Conservation (phyloP, 2,888 invertebrate species). For the Noctua janthina region DNA sequence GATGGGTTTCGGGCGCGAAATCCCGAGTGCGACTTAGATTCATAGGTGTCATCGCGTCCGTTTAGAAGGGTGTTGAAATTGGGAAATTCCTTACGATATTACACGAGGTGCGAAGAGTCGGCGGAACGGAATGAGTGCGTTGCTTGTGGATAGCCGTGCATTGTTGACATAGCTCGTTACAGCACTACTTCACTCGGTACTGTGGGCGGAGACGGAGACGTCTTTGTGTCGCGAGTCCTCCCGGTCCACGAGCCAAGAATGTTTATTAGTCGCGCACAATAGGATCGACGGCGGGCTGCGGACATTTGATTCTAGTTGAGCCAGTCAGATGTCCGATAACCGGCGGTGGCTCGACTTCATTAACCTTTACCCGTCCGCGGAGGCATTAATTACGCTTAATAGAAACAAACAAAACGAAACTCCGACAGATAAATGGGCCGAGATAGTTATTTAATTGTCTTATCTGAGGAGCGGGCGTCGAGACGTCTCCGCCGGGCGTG, state of each 20-base stretch:
- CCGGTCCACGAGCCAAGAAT: conserved; percentile 54
- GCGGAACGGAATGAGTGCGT: conserved; percentile 70
- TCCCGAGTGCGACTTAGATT: conserved; percentile 79
- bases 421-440: conserved; percentile 85
- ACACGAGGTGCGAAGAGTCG: conserved; percentile 74
- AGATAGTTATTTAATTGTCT: conserved; percentile 89
- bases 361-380: conserved; percentile 84
- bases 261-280: conserved; percentile 67
- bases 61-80: conserved; percentile 80
- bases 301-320: conserved; percentile 60
- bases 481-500: conserved; percentile 67
- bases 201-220: conserved; percentile 22
- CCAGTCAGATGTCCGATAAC: conserved; percentile 84
- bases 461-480: conserved; percentile 79
- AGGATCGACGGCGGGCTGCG: conserved; percentile 43
- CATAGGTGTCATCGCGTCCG: conserved; percentile 85
- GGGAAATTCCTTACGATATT: conserved; percentile 85
- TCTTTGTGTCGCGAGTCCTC: conserved; percentile 53
- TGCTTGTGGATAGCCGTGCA: conserved; percentile 51
- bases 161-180: conserved; percentile 63
- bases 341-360: conserved; percentile 77
- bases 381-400: conserved; percentile 87
- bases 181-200: conserved; percentile 17
- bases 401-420: conserved; percentile 88
- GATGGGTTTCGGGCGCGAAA: conserved; percentile 69